Conservation (phyloP, 1,140 invertebrate genomes). For the Bombus picipes region DNA sequence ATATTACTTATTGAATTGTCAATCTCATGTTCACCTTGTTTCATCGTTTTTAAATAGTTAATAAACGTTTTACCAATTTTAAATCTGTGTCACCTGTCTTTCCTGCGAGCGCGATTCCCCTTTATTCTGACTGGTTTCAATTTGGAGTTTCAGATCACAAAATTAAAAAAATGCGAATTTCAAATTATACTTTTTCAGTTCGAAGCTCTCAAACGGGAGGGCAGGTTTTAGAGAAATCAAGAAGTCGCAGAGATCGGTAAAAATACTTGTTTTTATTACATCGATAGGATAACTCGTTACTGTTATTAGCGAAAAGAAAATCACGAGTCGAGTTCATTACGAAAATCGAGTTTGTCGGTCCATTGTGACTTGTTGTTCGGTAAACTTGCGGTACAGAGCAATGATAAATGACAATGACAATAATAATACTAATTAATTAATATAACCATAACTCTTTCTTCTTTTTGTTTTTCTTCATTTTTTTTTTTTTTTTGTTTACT, state of each 20-base stretch:
- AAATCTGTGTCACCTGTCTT: slow-evolving; percentile 21
- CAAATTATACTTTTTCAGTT: neutral
- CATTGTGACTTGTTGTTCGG: slow-evolving; percentile 51
- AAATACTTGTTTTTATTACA: slow-evolving; percentile 75
- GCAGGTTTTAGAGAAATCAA: neutral
- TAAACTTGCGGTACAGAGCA: slow-evolving; percentile 34
- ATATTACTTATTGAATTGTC: slow-evolving; percentile 82
- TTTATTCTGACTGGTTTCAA: neutral
- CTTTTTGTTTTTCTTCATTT: slow-evolving; percentile 29
- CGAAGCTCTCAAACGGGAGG: too few relatives aligned
- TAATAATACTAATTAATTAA: slow-evolving; percentile 61
- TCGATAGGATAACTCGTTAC: slow-evolving; percentile 70
- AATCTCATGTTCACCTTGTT: slow-evolving; percentile 83
- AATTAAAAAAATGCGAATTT: neutral
- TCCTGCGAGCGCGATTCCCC: neutral
- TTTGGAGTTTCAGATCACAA: too few relatives aligned
- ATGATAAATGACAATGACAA: slow-evolving; percentile 58
- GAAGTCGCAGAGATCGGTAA: slow-evolving; percentile 57
- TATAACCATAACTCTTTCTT: slow-evolving; percentile 55
- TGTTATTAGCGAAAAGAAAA: slow-evolving; percentile 71
- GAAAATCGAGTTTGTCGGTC: slow-evolving; percentile 65
- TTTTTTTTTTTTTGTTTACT: slow-evolving; percentile 35
- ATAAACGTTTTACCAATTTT: slow-evolving; percentile 83
- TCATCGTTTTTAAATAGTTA: slow-evolving; percentile 83
- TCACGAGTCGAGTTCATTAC: slow-evolving; percentile 66